Conservation (phyloP, 2,888 invertebrate genomes). For the Cantharis flavilabris region DNA sequence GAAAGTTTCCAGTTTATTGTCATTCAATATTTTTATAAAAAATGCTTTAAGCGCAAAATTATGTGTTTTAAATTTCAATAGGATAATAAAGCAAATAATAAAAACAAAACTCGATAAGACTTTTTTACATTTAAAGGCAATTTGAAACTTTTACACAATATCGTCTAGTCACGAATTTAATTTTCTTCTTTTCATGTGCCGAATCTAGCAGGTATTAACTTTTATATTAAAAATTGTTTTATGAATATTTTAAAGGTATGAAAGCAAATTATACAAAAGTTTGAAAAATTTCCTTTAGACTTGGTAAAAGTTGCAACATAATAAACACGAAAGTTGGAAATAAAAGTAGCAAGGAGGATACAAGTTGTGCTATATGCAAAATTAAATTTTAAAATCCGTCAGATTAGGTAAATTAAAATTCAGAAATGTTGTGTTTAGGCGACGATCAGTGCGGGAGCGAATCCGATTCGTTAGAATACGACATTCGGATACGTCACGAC, state of each 20-base stretch:
- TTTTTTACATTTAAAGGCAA: background rate
- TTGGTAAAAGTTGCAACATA: background rate
- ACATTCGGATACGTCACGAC: background rate
- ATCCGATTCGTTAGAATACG: background rate
- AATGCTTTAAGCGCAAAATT: background rate
- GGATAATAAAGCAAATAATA: background rate
- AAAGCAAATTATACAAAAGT: constrained; percentile 8
- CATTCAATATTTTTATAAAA: background rate
- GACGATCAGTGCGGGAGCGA: background rate
- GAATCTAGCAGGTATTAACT: constrained; percentile 10
- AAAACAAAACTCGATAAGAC: background rate
- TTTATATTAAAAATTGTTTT: constrained; percentile 23
- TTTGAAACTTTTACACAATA: constrained; percentile 1
- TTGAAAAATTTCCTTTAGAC: constrained; percentile 2
- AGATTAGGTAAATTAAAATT: background rate
- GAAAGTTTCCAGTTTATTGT: background rate
- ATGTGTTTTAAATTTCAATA: background rate
- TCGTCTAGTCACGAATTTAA: constrained; percentile 21
- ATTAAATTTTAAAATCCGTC: background rate
- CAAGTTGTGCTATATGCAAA: background rate
- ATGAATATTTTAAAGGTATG: constrained; percentile 17
- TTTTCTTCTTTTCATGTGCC: constrained; percentile 13
- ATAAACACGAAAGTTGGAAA: background rate
- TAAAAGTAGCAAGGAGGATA: background rate
- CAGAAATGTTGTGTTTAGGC: background rate